phyloP scores from a whole-genome alignment of 2,888 invertebrate species.

The Orthosia incerta region DNA sequence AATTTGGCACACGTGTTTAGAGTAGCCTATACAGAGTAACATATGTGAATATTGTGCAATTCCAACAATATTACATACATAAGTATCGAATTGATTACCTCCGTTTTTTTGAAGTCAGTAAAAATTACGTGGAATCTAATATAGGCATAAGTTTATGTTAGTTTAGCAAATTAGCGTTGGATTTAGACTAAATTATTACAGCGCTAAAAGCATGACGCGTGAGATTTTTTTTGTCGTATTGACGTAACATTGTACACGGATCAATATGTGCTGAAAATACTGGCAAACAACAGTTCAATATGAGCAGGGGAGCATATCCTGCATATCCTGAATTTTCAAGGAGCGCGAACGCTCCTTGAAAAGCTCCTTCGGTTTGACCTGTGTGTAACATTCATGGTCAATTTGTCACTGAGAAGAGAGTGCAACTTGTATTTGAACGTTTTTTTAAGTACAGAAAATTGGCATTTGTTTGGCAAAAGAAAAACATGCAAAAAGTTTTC shows the following conservation, averaged over 20 bases:
- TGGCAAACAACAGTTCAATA: neutral
- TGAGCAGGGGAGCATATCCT: neutral
- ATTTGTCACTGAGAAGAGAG: too few species aligned
- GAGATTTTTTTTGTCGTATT: conserved; percentile 9
- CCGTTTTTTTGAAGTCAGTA: too few species aligned
- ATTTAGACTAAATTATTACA: conserved; percentile 34
- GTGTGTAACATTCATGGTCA: too few species aligned
- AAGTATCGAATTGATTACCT: too few species aligned
- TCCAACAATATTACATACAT: too few species aligned
- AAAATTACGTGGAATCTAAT: conserved; percentile 2
- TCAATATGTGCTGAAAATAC: neutral
- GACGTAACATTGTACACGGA: conserved; percentile 25
- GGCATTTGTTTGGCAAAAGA: neutral
- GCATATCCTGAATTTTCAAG: neutral
- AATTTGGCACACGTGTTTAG: too few species aligned
- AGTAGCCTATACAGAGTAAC: too few species aligned
- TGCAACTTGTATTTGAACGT: too few species aligned
- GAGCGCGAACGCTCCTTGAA: too few species aligned
- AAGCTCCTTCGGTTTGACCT: too few species aligned
- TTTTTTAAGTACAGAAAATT: too few species aligned
- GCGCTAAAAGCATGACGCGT: conserved; percentile 35
- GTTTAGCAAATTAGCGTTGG: conserved; percentile 20
- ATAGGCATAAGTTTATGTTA: conserved; percentile 1
- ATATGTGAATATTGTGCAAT: too few species aligned
- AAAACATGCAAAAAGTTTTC: neutral